Evolutionary conservation across 2,797 vertebrate genomes (phyloP), one percentile per base, ranked within the genome.

Genomic region (Hemibagrus guttatus): DNA sequence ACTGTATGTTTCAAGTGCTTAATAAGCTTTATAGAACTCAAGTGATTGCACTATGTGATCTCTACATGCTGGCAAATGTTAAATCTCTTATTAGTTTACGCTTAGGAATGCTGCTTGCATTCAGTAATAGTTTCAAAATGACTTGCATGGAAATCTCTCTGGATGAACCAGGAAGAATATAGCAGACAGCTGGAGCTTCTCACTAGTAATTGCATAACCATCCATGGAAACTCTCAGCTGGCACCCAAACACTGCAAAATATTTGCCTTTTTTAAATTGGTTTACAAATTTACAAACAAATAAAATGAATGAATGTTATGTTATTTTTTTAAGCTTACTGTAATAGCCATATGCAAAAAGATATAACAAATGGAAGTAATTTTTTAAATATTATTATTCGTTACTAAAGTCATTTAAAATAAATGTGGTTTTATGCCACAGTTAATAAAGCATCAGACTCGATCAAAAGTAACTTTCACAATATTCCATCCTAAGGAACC

Each of bases 361-460:
- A 91, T 93, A 92, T 94, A 94, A 93, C 89, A 90, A 92, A 93
- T 90, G 91, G 90, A 90, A 92, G 87, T 81, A 1, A 92, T 35
- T 80, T 86, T 8, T 88, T 89, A 87, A 89, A 91, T 91, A 84
- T 12, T 11, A n/a, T 23, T 19, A 26, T 61, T 58, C 56, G 7
- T n/a, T 3, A 63, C 0, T n/a, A n/a, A n/a, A 63, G 26, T 59
- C 58, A 59, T 4, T n/a, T 71, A 17, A 71, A 69, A 69, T 39
- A 69, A 89, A 92, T 92, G 91, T 85, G 89, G 85, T 91, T 92
- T 93, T 90, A 91, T 92, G 84, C 87, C 89, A 84, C 64, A 91
- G 92, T 92, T 88, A 93, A 92, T 93, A 91, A 90, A 90, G 91
- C 88, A 90, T 84, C 81, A 80, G 90, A 90, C 90, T 93, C 89